These are phyloP conservation scores for Erynnis tages DNA, from an alignment of 2,888 invertebrate species.

Conservation along the genomic window DNA sequence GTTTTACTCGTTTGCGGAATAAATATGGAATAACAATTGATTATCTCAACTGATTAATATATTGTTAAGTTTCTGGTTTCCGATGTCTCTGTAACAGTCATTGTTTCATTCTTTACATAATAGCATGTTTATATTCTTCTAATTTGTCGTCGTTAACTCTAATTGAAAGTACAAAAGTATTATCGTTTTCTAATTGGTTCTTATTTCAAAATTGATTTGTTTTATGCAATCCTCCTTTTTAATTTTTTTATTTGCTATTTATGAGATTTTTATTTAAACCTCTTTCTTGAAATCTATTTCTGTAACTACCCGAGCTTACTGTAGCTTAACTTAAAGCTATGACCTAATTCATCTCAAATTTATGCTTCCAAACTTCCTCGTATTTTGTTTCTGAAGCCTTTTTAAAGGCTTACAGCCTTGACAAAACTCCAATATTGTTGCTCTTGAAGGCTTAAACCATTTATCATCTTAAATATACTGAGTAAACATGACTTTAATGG, in stretches of 20 bases:
- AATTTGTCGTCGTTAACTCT: too few relatives aligned
- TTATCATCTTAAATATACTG: neutral
- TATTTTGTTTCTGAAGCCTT: neutral
- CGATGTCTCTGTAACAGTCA: conserved; percentile 1
- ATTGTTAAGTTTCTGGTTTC: conserved; percentile 1
- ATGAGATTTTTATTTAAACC: too few relatives aligned
- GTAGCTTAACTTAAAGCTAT: too few relatives aligned
- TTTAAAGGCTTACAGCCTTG: too few relatives aligned
- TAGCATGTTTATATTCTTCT: neutral
- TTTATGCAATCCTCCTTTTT: too few relatives aligned
- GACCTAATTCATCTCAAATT: neutral
- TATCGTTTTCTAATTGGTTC: too few relatives aligned
- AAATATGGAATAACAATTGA: conserved; percentile 17
- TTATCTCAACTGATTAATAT: conserved; percentile 8
- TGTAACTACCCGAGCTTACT: too few relatives aligned
- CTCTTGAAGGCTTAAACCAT: neutral
- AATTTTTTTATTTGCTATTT: too few relatives aligned
- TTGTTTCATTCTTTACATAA: conserved; percentile 14
- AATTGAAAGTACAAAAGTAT: too few relatives aligned
- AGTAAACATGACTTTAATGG: too few relatives aligned
- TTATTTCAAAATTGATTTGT: too few relatives aligned
- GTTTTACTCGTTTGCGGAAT: conserved; percentile 15
- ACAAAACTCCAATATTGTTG: neutral
- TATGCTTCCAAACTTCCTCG: neutral
- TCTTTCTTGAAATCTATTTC: too few relatives aligned